Percentiles rank a stretch among this genome's conserved stretches.
These are phyloP conservation scores for Agelaius tricolor DNA, from an alignment of 2,113 vertebrate species.

Conservation along the genomic window DNA sequence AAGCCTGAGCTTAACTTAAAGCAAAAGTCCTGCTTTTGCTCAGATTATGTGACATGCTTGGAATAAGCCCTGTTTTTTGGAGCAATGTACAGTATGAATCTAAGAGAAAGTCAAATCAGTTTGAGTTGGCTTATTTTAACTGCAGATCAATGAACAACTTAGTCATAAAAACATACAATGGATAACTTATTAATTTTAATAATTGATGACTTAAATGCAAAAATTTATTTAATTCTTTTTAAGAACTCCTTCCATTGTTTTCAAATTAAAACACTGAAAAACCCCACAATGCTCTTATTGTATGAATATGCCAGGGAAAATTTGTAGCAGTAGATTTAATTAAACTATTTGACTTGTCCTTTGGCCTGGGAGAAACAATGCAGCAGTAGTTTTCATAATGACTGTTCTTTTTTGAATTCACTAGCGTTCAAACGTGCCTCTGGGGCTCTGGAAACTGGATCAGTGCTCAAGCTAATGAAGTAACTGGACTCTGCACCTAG, in stretches of 20 bases:
- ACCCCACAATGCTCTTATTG: rapidly evolving
- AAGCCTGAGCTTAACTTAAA: neutral
- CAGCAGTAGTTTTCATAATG: neutral
- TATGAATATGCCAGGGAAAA: neutral
- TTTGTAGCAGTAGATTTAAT: neutral
- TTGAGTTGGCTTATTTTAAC: neutral
- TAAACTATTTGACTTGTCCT: neutral
- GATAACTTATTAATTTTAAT: neutral
- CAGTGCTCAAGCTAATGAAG: neutral
- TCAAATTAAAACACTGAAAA: neutral
- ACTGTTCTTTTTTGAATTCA: neutral
- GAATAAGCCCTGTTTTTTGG: neutral
- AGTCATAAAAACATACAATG: neutral
- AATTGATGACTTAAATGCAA: neutral
- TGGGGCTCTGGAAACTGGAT: neutral
- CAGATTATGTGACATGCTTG: neutral
- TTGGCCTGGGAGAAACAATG: neutral
- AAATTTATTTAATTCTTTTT: neutral
- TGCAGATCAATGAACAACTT: neutral
- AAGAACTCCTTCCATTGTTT: neutral
- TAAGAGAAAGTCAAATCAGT: neutral
- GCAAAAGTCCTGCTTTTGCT: neutral
- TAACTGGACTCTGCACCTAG: neutral
- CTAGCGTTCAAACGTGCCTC: neutral
- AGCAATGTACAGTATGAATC: neutral